Evolutionary conservation across 2,113 vertebrate species (phyloP).

Genomic region (Anser cygnoides): DNA sequence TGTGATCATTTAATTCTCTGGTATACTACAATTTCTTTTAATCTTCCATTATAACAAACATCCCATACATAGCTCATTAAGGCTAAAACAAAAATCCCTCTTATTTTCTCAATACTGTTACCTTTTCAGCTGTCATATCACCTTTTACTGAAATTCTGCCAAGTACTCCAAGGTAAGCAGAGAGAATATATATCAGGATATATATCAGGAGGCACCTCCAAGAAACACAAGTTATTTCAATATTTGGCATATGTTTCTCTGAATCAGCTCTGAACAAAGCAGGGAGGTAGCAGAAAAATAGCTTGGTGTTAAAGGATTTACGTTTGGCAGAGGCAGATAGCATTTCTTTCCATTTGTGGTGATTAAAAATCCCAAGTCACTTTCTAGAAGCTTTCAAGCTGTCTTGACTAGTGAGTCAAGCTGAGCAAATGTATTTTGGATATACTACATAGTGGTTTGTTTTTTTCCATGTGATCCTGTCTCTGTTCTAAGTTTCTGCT

Average conservation of each 20-base stretch:
- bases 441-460: neutral
- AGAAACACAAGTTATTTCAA: neutral
- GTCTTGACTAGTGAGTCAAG: neutral
- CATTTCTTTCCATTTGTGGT: neutral
- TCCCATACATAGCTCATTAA: neutral
- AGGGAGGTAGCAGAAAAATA: neutral
- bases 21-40: neutral
- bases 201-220: neutral
- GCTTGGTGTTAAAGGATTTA: neutral
- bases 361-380: neutral
- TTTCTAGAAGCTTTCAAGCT: neutral
- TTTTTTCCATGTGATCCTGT: neutral
- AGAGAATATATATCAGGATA: neutral
- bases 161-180: neutral
- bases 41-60: neutral
- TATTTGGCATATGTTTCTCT: neutral
- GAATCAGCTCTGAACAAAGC: neutral
- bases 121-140: neutral
- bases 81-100: neutral
- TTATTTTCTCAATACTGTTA: neutral
- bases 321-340: neutral
- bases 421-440: neutral
- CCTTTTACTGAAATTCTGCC: neutral
- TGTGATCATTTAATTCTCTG: neutral
- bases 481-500: neutral